A percentile compares a stretch with the other conserved stretches of the same genome.
Evolutionary conservation across 2,888 invertebrate genomes (phyloP).

Genomic region (Lottia scabra): DNA sequence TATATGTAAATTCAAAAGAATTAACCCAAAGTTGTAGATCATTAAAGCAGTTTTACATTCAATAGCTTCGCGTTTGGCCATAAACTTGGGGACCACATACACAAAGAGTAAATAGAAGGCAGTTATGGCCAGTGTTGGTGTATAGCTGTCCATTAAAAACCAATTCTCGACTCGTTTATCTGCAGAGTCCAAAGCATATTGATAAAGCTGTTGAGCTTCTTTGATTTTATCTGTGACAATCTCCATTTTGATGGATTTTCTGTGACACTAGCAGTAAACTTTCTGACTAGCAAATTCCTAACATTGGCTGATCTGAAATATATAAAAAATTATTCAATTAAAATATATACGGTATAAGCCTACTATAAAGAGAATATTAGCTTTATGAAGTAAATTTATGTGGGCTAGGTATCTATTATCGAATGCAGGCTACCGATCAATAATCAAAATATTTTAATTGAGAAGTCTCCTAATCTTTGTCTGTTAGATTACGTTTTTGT

Average conservation of each 20-base stretch:
- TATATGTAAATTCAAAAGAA: slow-evolving; percentile 67
- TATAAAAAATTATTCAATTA: too few relatives aligned
- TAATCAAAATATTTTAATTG: too few relatives aligned
- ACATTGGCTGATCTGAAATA: not conserved
- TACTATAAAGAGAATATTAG: too few relatives aligned
- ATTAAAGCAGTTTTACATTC: slow-evolving; percentile 57
- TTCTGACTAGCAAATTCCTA: not conserved
- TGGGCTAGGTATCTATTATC: too few relatives aligned
- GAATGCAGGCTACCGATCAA: too few relatives aligned
- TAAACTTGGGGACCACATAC: slow-evolving; percentile 56
- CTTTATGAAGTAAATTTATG: too few relatives aligned
- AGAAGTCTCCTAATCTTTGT: too few relatives aligned
- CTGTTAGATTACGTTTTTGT: too few relatives aligned
- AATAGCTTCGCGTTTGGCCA: slow-evolving; percentile 61
- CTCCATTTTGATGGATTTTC: slow-evolving; percentile 44
- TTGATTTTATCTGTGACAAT: slow-evolving; percentile 49
- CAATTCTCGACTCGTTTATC: slow-evolving; percentile 63
- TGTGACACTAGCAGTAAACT: not conserved
- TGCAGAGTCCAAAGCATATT: slow-evolving; percentile 51
- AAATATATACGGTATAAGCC: too few relatives aligned
- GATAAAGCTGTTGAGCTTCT: slow-evolving; percentile 52
- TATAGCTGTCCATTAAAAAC: slow-evolving; percentile 65
- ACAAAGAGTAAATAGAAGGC: slow-evolving; percentile 62
- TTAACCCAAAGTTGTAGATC: slow-evolving; percentile 63
- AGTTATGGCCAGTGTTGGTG: slow-evolving; percentile 61